These are phyloP conservation scores for Chelonus formosanus DNA, from an alignment of 2,888 invertebrate species.

Conservation along the genomic window DNA sequence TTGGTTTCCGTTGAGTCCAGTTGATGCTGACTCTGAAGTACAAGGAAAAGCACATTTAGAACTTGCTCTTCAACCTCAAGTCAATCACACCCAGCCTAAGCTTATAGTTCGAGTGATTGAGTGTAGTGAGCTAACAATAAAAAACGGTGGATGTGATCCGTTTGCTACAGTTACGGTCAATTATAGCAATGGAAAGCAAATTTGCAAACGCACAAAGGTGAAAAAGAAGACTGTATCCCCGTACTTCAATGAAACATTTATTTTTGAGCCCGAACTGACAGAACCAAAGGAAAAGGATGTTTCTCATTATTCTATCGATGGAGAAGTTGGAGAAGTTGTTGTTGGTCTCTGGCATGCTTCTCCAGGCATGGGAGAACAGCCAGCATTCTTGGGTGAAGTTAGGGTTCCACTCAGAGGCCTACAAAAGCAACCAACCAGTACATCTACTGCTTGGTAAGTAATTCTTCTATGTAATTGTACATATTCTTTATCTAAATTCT, in stretches of 20 bases:
- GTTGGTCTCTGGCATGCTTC: slow-evolving; percentile 89
- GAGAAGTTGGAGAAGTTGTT: slow-evolving; percentile 81
- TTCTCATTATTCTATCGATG: slow-evolving; percentile 64
- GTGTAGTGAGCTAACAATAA: slow-evolving; percentile 87
- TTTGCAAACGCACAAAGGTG: slow-evolving; percentile 83
- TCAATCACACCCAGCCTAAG: slow-evolving; percentile 62
- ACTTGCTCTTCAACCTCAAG: slow-evolving; percentile 67
- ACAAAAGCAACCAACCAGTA: slow-evolving; percentile 70
- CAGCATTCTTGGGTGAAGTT: slow-evolving; percentile 89
- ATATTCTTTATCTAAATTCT: no score
- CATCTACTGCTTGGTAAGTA: slow-evolving; percentile 75
- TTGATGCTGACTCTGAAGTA: slow-evolving; percentile 90
- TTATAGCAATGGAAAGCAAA: slow-evolving; percentile 82
- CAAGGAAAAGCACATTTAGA: slow-evolving; percentile 90
- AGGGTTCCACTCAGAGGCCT: slow-evolving; percentile 78
- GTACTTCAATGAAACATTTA: slow-evolving; percentile 87
- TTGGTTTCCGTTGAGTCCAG: slow-evolving; percentile 87
- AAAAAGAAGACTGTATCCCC: slow-evolving; percentile 91
- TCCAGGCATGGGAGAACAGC: slow-evolving; percentile 78
- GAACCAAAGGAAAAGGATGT: slow-evolving; percentile 61
- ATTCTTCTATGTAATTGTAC: no score
- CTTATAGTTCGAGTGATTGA: slow-evolving; percentile 74
- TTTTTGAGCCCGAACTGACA: slow-evolving; percentile 70
- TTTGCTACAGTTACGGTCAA: slow-evolving; percentile 83
- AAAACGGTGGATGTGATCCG: slow-evolving; percentile 91